A percentile compares a stretch with the other conserved stretches of the same genome.
Conservation (phyloP, 2,113 vertebrate species). For the Sebastes fasciatus region DNA sequence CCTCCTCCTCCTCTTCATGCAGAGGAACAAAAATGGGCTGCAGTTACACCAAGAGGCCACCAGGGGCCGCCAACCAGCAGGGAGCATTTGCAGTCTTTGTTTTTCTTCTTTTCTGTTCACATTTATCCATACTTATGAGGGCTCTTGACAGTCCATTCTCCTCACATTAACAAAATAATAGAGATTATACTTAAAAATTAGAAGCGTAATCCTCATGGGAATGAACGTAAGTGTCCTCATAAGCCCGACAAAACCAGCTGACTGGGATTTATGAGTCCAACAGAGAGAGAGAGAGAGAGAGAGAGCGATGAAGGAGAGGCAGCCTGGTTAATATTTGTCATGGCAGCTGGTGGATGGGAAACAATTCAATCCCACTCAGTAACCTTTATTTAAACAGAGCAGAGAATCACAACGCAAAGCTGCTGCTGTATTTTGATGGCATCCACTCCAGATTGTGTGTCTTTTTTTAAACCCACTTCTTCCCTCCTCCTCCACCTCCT, state of each 20-base stretch:
- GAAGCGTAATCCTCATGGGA: neutral
- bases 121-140: neutral
- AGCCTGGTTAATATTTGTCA: conserved; percentile 72
- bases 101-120: neutral
- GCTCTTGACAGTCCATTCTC: neutral
- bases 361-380: conserved; percentile 54
- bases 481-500: conserved; percentile 9
- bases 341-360: conserved; percentile 68
- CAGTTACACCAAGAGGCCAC: conserved; percentile 18
- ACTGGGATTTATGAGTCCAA: conserved; percentile 43
- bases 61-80: conserved; percentile 42
- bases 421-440: conserved; percentile 27
- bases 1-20: conserved; percentile 36
- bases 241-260: conserved; percentile 17
- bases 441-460: conserved; percentile 35
- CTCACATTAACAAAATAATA: neutral
- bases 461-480: conserved; percentile 40
- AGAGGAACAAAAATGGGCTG: neutral
- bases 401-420: conserved; percentile 6
- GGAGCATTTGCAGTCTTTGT: neutral
- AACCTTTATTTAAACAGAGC: conserved; percentile 61
- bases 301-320: conserved; percentile 19
- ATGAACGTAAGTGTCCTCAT: neutral
- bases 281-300: conserved; percentile 10
- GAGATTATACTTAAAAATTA: no score